phyloP scores from a whole-genome alignment of 2,113 vertebrate genomes.

The Catharus bicknelli region DNA sequence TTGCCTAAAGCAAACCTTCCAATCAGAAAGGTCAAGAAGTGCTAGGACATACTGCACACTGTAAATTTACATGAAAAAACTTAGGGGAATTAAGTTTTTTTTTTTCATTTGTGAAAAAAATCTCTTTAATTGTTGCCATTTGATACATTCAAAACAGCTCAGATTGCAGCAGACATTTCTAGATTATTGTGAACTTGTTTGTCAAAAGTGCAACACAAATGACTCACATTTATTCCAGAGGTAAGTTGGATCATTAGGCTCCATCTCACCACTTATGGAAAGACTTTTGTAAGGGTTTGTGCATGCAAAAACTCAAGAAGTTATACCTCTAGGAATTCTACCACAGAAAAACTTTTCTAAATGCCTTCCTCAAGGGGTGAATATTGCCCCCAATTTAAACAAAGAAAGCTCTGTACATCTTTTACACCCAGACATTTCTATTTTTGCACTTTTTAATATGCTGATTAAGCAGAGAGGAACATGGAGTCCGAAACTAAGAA shows the following conservation, averaged over 20 bases:
- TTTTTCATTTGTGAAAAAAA: not conserved
- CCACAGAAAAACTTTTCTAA: not conserved
- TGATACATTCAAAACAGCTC: not conserved
- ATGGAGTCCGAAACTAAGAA: not conserved
- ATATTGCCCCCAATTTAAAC: not conserved
- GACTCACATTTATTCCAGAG: not conserved
- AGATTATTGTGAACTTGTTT: not conserved
- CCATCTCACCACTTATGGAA: not conserved
- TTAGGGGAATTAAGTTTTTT: not conserved
- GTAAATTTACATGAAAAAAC: not conserved
- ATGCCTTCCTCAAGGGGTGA: not conserved
- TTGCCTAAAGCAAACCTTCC: not conserved
- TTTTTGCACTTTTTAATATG: not conserved
- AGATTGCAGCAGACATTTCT: not conserved
- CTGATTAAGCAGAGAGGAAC: not conserved
- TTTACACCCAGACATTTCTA: not conserved
- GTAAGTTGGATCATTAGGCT: not conserved
- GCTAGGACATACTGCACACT: not conserved
- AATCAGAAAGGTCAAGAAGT: not conserved
- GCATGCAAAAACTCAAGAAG: not conserved
- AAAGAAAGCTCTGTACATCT: not conserved
- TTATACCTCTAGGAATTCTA: not conserved
- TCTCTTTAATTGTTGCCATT: not conserved
- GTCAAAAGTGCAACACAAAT: not conserved
- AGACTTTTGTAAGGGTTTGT: not conserved